Percentiles rank a stretch among this genome's conserved stretches.
Evolutionary conservation across 2,113 vertebrate genomes (phyloP).

Genomic region (Rhinichthys klamathensis): DNA sequence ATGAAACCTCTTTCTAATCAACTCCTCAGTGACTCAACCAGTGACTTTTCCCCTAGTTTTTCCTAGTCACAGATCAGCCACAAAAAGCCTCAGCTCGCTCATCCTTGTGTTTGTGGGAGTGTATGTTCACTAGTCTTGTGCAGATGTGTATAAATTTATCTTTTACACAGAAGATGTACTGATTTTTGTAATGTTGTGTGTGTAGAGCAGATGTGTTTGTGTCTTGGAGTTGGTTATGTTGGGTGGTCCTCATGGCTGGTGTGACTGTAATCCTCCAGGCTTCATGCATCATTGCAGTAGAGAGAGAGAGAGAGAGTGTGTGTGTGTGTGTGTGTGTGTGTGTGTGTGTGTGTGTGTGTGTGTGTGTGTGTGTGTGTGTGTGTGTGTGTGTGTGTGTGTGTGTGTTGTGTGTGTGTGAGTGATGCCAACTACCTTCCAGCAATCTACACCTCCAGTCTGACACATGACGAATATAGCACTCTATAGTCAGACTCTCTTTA

Average conservation of each 20-base stretch:
- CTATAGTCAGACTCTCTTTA: not conserved
- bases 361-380: too few relatives aligned
- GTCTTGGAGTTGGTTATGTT: slow-evolving; percentile 58
- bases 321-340: too few relatives aligned
- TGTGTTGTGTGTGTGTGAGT: too few relatives aligned
- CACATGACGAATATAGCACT: slow-evolving; percentile 5
- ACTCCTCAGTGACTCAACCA: not conserved
- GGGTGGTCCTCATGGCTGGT: slow-evolving; percentile 77
- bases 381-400: too few relatives aligned
- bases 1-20: not conserved
- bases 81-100: not conserved
- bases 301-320: too few relatives aligned
- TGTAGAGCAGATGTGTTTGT: not conserved
- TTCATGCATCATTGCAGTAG: slow-evolving; percentile 78
- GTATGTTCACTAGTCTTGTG: too few relatives aligned
- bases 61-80: not conserved
- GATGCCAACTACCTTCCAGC: not conserved
- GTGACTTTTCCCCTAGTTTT: not conserved
- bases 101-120: too few relatives aligned
- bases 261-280: slow-evolving; percentile 75
- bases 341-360: too few relatives aligned
- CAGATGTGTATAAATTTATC: not conserved
- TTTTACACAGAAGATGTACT: not conserved
- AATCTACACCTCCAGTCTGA: not conserved
- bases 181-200: not conserved